These are phyloP conservation scores for Halesus radiatus DNA, from an alignment of 1,140 invertebrate genomes.

Conservation along the genomic window DNA sequence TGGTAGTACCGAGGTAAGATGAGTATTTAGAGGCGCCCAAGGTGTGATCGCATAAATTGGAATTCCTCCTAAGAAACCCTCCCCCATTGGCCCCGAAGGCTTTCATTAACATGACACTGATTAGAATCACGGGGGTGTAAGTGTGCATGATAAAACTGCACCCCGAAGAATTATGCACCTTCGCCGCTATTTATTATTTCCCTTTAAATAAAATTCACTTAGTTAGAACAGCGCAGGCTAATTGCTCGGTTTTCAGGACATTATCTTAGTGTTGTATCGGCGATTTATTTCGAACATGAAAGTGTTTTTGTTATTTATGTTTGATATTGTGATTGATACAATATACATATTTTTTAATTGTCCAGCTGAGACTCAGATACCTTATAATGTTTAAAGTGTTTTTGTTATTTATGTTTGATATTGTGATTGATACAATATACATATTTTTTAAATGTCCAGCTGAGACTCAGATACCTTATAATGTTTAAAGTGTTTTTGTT, in stretches of 20 bases:
- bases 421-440: no score
- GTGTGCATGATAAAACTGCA: conserved; percentile 49
- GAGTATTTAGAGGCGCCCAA: conserved; percentile 1
- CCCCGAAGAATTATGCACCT: conserved; percentile 18
- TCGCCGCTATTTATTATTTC: conserved; percentile 1
- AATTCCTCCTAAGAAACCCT: conserved; percentile 37
- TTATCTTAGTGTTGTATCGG: not conserved
- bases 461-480: no score
- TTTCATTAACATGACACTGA: conserved; percentile 54
- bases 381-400: no score
- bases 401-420: no score
- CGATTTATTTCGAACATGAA: no score
- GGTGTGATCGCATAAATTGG: conserved; percentile 46
- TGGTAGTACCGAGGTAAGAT: not conserved
- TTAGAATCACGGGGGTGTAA: conserved; percentile 51
- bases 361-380: no score
- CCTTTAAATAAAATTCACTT: conserved; percentile 29
- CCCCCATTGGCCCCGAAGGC: not conserved
- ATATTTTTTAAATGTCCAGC: no score
- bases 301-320: no score
- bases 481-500: no score
- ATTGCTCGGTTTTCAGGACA: not conserved
- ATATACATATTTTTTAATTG: no score
- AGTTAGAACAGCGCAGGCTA: not conserved
- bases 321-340: no score